phyloP scores from a whole-genome alignment of 1,140 invertebrate genomes.

The Drosophila kepulauana region DNA sequence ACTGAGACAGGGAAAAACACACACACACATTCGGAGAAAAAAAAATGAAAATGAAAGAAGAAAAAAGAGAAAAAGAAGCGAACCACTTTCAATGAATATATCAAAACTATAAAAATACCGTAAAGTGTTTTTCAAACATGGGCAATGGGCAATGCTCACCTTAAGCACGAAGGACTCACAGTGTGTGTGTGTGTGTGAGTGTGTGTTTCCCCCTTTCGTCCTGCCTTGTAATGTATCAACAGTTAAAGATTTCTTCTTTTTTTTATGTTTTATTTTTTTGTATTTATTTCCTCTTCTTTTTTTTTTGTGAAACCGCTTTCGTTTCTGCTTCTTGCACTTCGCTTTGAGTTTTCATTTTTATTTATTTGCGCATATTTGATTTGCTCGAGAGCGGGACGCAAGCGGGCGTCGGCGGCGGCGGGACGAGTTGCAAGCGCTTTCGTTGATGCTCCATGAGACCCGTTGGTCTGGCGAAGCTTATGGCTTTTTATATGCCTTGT shows the following conservation, averaged over 20 bases:
- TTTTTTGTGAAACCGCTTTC: slow-evolving; percentile 36
- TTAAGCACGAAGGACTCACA: slow-evolving; percentile 35
- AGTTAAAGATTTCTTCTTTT: slow-evolving; percentile 63
- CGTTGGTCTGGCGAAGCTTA: slow-evolving; percentile 60
- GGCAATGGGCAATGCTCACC: slow-evolving; percentile 67
- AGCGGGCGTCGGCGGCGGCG: slow-evolving; percentile 13
- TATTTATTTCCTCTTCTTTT: neutral
- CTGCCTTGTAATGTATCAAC: slow-evolving; percentile 69
- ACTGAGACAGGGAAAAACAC: neutral
- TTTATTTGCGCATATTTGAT: slow-evolving; percentile 83
- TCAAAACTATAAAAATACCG: slow-evolving; percentile 83
- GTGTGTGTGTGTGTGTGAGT: slow-evolving; percentile 11
- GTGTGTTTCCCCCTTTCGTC: neutral
- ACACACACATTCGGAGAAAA: too few species aligned
- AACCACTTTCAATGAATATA: slow-evolving; percentile 82
- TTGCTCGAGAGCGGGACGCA: slow-evolving; percentile 36
- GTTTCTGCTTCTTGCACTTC: slow-evolving; percentile 48
- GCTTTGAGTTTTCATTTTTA: slow-evolving; percentile 81
- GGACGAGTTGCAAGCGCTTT: slow-evolving; percentile 22
- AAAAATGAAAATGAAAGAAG: slow-evolving; percentile 10
- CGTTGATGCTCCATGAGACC: slow-evolving; percentile 29
- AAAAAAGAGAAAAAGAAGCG: slow-evolving; percentile 2
- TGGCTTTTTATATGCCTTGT: slow-evolving; percentile 80
- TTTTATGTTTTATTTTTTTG: neutral
- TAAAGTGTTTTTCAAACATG: slow-evolving; percentile 75